These are phyloP conservation scores for Strix occidentalis DNA, from an alignment of 2,797 vertebrate species.

Conservation along the genomic window DNA sequence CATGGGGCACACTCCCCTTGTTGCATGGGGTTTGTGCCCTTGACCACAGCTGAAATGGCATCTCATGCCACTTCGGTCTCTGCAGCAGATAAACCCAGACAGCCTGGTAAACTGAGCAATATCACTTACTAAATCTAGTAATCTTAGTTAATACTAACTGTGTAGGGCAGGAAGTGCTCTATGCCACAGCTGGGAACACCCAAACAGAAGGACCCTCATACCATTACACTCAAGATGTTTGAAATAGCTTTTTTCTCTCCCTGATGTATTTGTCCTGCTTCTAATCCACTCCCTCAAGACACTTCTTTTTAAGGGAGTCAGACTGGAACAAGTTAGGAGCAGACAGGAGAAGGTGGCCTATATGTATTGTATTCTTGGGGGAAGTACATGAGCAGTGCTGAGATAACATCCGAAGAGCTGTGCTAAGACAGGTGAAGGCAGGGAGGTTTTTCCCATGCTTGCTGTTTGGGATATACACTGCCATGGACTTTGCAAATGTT, in stretches of 20 bases:
- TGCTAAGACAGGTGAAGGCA: not conserved
- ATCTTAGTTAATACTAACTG: not conserved
- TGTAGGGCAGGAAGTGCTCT: not conserved
- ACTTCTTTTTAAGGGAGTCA: not conserved
- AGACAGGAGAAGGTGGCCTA: not conserved
- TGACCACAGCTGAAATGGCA: not conserved
- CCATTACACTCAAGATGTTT: not conserved
- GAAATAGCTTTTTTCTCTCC: not conserved
- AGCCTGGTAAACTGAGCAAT: not conserved
- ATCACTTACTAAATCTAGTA: not conserved
- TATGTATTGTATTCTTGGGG: not conserved
- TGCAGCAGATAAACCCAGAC: not conserved
- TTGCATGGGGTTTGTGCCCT: too few species aligned
- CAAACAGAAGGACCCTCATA: not conserved
- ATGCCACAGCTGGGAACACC: not conserved
- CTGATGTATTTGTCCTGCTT: not conserved
- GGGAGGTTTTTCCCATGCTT: not conserved
- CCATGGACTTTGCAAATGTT: not conserved
- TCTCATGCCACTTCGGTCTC: rapidly evolving
- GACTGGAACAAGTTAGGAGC: not conserved
- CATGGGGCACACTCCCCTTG: rapidly evolving
- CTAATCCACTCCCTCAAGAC: not conserved
- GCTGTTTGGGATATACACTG: not conserved
- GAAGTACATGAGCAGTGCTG: not conserved
- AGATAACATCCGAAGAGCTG: not conserved